Base-by-base conservation (phyloP, 1,140 invertebrate genomes). In the Aphidius gifuensis region DNA sequence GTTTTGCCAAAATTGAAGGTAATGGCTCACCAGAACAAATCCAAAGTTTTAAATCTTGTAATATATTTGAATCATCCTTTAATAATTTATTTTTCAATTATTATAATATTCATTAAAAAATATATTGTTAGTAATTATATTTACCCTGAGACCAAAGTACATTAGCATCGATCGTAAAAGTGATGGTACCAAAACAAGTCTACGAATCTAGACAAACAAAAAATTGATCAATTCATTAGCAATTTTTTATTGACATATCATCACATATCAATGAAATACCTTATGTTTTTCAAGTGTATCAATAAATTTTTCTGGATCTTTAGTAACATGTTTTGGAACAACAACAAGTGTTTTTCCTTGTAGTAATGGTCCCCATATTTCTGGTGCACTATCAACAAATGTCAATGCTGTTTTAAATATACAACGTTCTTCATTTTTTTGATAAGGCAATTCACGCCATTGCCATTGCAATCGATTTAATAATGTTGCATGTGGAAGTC, bases 371-470 rank as follows among this genome's bases (percentile, higher is more conserved):
- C 88, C 90, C 88, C 92, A 94, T 55, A 95, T 88, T 81, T 96
- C 93, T 2, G 87, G 84, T 1, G 93, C 86, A 1, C 92, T 92
- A 74, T 96, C 93, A 0, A 94, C 92, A 71, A 95, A 96, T 0
- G 92, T 94, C 1, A 96, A 72, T 0, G 92, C 90, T 1, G 93
- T 95, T 75, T 94, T 96, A 78, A 93, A 94, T 16, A 92, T 87
- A 62, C 90, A 91, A 5, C 82, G 80, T 5, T 79, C 74, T 71
- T 94, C 92, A 1, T 83, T 82, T 0, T 77, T 47, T 0, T 75
- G 73, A 70, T 86, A 95, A 0, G 92, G 91, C 67, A 94, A 88
- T 1, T 83, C 83, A 8, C 84, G 80, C 87, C 92, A 94, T 75
- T 94, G 92, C 93, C 93, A 95, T 68, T 85, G 83, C 5, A 95